phyloP scores from a whole-genome alignment of 1,140 invertebrate species.

The Drosophila truncata region DNA sequence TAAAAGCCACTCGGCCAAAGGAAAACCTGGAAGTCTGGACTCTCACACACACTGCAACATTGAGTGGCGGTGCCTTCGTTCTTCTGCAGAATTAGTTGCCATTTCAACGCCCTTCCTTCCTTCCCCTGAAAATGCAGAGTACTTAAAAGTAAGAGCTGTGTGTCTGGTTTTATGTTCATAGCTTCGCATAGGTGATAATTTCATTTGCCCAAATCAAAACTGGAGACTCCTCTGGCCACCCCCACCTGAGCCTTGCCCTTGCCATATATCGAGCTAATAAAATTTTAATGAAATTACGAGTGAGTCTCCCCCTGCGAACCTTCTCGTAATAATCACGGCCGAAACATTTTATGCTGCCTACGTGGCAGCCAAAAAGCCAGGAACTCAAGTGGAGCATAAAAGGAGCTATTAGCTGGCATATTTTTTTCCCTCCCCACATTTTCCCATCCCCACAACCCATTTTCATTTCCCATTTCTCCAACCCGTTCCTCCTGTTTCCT shows the following conservation, averaged over 20 bases:
- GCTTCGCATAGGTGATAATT: conserved; percentile 79
- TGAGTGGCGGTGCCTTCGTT: background rate
- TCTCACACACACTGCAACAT: conserved; percentile 2
- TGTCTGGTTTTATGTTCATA: conserved; percentile 53
- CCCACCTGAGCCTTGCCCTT: conserved; percentile 27
- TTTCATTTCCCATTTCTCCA: background rate
- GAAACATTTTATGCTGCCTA: conserved; percentile 72
- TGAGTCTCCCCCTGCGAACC: conserved; percentile 31
- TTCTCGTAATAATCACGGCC: conserved; percentile 73
- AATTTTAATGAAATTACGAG: conserved; percentile 84
- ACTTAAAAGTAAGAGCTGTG: conserved; percentile 34
- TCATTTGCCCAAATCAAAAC: conserved; percentile 74
- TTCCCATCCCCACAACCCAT: background rate
- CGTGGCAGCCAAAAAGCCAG: conserved; percentile 46
- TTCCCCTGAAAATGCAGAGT: background rate
- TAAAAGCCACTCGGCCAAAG: conserved; percentile 58
- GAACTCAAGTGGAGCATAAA: conserved; percentile 76
- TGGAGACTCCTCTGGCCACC: conserved; percentile 5
- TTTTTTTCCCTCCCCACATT: conserved; percentile 47
- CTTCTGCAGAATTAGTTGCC: background rate
- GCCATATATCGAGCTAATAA: conserved; percentile 71
- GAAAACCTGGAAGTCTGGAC: conserved; percentile 14
- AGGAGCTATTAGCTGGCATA: conserved; percentile 71
- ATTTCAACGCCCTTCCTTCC: background rate
- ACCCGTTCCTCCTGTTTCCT: background rate